Evolutionary conservation across 2,888 invertebrate genomes (phyloP).

Genomic region (Brachyptera risi): DNA sequence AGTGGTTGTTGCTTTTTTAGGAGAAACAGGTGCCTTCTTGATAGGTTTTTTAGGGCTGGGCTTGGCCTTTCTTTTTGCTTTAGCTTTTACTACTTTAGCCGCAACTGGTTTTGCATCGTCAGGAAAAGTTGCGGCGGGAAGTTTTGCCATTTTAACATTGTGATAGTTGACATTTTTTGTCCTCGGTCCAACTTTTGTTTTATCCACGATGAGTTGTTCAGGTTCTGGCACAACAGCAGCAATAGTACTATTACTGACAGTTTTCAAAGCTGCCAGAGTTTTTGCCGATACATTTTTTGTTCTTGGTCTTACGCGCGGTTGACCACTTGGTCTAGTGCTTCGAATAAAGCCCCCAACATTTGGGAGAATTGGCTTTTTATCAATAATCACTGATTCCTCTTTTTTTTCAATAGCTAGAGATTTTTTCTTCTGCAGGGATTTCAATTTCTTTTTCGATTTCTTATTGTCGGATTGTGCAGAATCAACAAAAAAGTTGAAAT

Average conservation of each 20-base stretch:
- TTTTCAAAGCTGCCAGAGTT: conserved; percentile 31
- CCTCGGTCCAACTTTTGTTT: conserved; percentile 51
- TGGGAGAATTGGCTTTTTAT: conserved; percentile 2
- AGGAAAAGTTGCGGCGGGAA: conserved; percentile 52
- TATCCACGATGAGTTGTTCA: no score
- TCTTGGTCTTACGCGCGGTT: conserved; percentile 30
- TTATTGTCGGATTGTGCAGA: conserved; percentile 27
- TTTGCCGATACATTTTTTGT: conserved; percentile 33
- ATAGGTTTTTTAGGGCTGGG: conserved; percentile 29
- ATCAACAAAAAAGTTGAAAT: conserved; percentile 42
- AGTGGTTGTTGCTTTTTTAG: background rate
- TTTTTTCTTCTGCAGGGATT: conserved; percentile 20
- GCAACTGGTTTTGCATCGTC: conserved; percentile 34
- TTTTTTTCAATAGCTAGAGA: conserved; percentile 7
- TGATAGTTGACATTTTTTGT: conserved; percentile 64
- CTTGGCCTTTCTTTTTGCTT: conserved; percentile 34
- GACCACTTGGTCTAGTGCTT: conserved; percentile 28
- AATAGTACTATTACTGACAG: conserved; percentile 24
- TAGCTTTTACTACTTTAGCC: conserved; percentile 32
- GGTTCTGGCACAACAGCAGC: background rate
- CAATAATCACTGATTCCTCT: conserved; percentile 1
- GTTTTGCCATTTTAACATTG: conserved; percentile 49
- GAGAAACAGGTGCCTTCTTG: background rate
- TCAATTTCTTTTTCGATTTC: conserved; percentile 30
- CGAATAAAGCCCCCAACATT: conserved; percentile 29